Percentiles rank a stretch among this genome's conserved stretches.
Evolutionary conservation across 2,888 invertebrate genomes (phyloP).

Genomic region (Chloromyia formosa): DNA sequence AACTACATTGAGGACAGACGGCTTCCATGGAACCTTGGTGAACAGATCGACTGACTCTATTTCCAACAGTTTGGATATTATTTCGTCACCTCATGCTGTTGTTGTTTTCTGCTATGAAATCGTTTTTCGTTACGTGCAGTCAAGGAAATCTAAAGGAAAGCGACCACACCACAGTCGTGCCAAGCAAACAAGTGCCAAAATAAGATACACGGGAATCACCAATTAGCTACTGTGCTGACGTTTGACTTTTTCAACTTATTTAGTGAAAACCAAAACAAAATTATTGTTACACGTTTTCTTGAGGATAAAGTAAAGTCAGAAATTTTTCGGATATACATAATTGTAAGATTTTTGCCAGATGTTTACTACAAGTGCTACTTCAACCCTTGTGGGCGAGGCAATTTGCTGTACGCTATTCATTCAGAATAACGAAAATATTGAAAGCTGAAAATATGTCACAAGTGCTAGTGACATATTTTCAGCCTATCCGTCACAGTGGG

Average conservation of each 20-base stretch:
- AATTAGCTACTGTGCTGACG: conserved; percentile 27
- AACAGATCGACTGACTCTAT: not conserved
- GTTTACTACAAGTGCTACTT: no score
- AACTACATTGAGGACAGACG: not conserved
- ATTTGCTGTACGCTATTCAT: no score
- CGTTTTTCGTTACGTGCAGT: conserved; percentile 11
- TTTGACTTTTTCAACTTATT: conserved; percentile 22
- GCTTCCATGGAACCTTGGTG: not conserved
- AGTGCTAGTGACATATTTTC: no score
- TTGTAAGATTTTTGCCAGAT: no score
- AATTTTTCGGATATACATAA: no score
- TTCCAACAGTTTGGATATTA: not conserved
- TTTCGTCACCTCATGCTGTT: not conserved
- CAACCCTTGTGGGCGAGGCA: no score
- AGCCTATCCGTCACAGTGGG: no score
- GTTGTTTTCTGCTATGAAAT: no score
- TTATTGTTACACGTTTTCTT: not conserved
- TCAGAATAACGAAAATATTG: no score
- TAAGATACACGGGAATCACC: conserved; percentile 12
- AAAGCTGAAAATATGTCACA: no score
- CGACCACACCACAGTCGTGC: not conserved
- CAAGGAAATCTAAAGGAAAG: conserved; percentile 23
- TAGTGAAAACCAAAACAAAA: conserved; percentile 8
- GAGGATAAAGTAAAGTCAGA: not conserved
- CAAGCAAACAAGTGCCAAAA: conserved; percentile 24